Conservation (phyloP, 2,888 invertebrate species). For the Portevinia maculata region DNA sequence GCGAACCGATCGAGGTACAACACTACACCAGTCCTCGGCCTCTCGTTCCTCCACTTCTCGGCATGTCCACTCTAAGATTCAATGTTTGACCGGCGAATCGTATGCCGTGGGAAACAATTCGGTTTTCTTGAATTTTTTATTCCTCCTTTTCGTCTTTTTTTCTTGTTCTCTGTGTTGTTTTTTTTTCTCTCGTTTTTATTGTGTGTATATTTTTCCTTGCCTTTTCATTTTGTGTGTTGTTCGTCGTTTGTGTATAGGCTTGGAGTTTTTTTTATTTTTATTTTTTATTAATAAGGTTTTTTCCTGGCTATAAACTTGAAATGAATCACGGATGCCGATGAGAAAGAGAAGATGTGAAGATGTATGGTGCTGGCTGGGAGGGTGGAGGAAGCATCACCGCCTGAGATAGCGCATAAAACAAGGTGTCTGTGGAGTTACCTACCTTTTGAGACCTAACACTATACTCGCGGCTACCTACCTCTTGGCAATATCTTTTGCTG, state of each 20-base stretch:
- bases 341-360: slow-evolving; percentile 37
- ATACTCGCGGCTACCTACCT: slow-evolving; percentile 62
- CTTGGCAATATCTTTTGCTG: slow-evolving; percentile 38
- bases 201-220: slow-evolving; percentile 91
- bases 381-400: slow-evolving; percentile 7
- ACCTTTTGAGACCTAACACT: slow-evolving; percentile 70
- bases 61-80: slow-evolving; percentile 76
- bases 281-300: slow-evolving; percentile 74
- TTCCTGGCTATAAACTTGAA: slow-evolving; percentile 74
- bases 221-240: slow-evolving; percentile 91
- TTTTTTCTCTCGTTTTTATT: slow-evolving; percentile 79
- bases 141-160: slow-evolving; percentile 75
- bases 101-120: slow-evolving; percentile 84
- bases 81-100: slow-evolving; percentile 84
- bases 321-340: slow-evolving; percentile 74
- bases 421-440: slow-evolving; percentile 73
- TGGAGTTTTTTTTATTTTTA: slow-evolving; percentile 73
- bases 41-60: slow-evolving; percentile 66
- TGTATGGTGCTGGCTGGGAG: not conserved
- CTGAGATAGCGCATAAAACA: slow-evolving; percentile 68
- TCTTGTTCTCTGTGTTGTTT: slow-evolving; percentile 78
- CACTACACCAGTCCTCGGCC: slow-evolving; percentile 49
- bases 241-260: slow-evolving; percentile 61
- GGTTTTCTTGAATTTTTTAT: slow-evolving; percentile 81
- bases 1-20: slow-evolving; percentile 37